Base-by-base conservation (phyloP, 2,888 invertebrate genomes). In the Seira sanloemensis region DNA sequence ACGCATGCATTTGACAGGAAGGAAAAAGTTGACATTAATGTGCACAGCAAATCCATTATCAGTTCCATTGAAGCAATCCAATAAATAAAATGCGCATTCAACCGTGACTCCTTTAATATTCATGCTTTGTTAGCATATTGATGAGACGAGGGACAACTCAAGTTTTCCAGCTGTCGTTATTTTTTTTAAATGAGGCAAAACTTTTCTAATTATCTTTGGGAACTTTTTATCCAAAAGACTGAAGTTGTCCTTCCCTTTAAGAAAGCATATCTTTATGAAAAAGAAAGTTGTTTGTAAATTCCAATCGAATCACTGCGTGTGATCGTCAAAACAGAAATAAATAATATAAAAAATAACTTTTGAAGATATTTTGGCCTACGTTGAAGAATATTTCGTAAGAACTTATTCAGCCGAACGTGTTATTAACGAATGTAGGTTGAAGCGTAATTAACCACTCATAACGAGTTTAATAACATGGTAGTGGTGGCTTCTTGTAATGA, bases 181-280 rank as follows among this genome's bases (percentile, higher is more conserved):
- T 54, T 21, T 72, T 46, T 19, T 21, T 23, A 66, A 26, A 27
- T 18, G 12, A 37, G 27, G 21, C 4, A 58, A 81, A 80, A 81
- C 25, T 81, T 81, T 81, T 81, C 75, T 75, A 81, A 81, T 81
- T 81, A 81, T 62, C 46, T 21, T 46, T n/a, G 24, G 23, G 58
- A 80, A 54, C 58, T 65, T 77, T 69, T 21, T 12, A 37, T 58
- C 65, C 72, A 18, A 58, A 58, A 58, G 58, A 58, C n/a, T 58
- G 9, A 67, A 24, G n/a, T n/a, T n/a, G n/a, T n/a, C 18, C 58
- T 18, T 58, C 58, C n/a, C 16, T 58, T 58, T 16, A 58, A 58
- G n/a, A 58, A 58, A 58, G n/a, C n/a, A 58, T 12, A 5, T 37
- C 37, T 58, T 58, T 58, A 58, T 18, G 58, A 9, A 58, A 58